A percentile compares a stretch with the other conserved stretches of the same genome.
Evolutionary conservation across 1,140 invertebrate species (phyloP).

Genomic region (Drosophila pseudoananassae): DNA sequence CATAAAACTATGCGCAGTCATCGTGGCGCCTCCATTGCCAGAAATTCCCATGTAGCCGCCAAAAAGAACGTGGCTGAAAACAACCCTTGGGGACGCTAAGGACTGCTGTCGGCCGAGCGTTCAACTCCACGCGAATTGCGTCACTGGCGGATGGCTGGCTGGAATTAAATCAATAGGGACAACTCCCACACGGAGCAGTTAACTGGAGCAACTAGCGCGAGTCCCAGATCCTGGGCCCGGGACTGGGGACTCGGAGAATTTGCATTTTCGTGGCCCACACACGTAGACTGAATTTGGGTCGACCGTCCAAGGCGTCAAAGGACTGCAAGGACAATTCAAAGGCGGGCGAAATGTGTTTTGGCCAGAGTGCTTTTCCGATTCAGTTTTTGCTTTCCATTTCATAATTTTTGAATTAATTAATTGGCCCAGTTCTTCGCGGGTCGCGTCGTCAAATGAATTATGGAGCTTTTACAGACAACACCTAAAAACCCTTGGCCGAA

Average conservation of each 20-base stretch:
- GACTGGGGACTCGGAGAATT: slow-evolving; percentile 48
- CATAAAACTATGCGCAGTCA: slow-evolving; percentile 80
- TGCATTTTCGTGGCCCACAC: slow-evolving; percentile 57
- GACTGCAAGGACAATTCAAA: slow-evolving; percentile 75
- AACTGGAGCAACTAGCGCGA: slow-evolving; percentile 54
- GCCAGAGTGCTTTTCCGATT: slow-evolving; percentile 52
- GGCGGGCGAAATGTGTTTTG: slow-evolving; percentile 46
- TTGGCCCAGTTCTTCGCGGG: slow-evolving; percentile 35
- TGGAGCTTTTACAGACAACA: slow-evolving; percentile 31
- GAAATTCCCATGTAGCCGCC: slow-evolving; percentile 38
- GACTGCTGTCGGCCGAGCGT: slow-evolving; percentile 47
- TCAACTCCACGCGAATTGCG: slow-evolving; percentile 70
- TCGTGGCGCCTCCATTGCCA: slow-evolving; percentile 59
- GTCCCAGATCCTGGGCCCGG: background rate
- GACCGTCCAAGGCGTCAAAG: slow-evolving; percentile 18
- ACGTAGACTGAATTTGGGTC: slow-evolving; percentile 56
- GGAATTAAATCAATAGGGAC: slow-evolving; percentile 78
- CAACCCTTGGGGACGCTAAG: slow-evolving; percentile 65
- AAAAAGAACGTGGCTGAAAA: slow-evolving; percentile 47
- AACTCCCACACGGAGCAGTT: slow-evolving; percentile 63
- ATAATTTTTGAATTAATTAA: slow-evolving; percentile 78
- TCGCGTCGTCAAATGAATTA: slow-evolving; percentile 55
- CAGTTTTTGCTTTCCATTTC: slow-evolving; percentile 35
- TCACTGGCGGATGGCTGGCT: slow-evolving; percentile 53
- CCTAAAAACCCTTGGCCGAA: slow-evolving; percentile 50